phyloP scores from a whole-genome alignment of 2,888 invertebrate genomes.

The Blera fallax region DNA sequence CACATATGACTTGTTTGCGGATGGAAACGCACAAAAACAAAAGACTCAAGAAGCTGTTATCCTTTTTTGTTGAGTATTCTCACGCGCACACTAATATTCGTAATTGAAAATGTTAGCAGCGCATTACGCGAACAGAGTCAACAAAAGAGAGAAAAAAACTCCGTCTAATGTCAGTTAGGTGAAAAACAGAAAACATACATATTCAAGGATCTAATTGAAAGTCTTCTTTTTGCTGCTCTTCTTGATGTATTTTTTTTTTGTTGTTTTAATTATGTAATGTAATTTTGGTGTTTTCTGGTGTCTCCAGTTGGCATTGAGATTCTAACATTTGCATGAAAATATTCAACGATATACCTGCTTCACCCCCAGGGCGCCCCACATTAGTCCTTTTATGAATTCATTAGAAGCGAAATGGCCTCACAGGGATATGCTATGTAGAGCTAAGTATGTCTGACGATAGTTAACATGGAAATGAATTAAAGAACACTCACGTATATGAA shows the following conservation, averaged over 20 bases:
- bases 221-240: constrained; percentile 35
- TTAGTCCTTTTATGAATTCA: constrained; percentile 54
- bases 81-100: constrained; percentile 48
- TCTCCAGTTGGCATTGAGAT: constrained; percentile 46
- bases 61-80: constrained; percentile 34
- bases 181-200: constrained; percentile 20
- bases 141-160: background rate
- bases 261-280: constrained; percentile 56
- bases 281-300: constrained; percentile 49
- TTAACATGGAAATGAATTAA: constrained; percentile 34
- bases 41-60: constrained; percentile 4
- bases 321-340: constrained; percentile 27
- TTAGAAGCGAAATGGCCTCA: constrained; percentile 22
- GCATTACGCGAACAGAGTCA: constrained; percentile 25
- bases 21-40: background rate
- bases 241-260: constrained; percentile 38
- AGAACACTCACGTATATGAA: constrained; percentile 2
- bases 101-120: constrained; percentile 57
- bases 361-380: background rate
- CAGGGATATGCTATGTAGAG: background rate
- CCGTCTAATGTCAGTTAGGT: constrained; percentile 2
- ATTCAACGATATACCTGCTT: constrained; percentile 17
- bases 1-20: background rate
- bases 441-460: constrained; percentile 20
- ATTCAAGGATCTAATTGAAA: constrained; percentile 54